Base-by-base conservation (phyloP, 2,797 vertebrate species). In the Buphagus erythrorhynchus region DNA sequence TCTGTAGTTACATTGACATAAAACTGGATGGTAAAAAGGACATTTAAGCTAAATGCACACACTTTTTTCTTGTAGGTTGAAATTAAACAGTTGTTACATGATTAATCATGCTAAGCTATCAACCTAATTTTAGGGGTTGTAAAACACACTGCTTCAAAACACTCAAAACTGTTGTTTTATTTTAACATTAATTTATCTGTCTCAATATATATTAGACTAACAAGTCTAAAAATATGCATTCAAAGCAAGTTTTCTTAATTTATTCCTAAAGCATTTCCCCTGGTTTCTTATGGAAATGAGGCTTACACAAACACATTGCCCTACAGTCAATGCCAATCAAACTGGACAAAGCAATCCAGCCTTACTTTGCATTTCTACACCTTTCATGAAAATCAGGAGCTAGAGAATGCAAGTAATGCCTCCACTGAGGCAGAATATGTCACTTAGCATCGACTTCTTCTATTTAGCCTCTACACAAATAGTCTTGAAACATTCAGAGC, bases 221-320 rank as follows among this genome's bases (percentile, higher is more conserved):
- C 35, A 58, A 80, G 48, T 59, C 52, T 63, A 80, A 88, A 93
- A 92, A 80, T 65, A 88, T 17, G 17, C 73, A 86, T 68, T 69
- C 65, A 86, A 88, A 61, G 6, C 21, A 86, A 88, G 73, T 65
- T 65, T 65, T 54, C 86, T 33, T 93, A 71, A 88, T 90, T 77
- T 78, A 93, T 88, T 94, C 90, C 80, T 54, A 46, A 54, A 57
- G 80, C 51, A 75, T 75, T 95, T 22, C 63, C 29, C 58, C 61
- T 14, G 38, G 61, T 84, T 95, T 94, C 90, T 94, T 72, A 96
- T 61, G 92, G 79, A 94, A 93, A 93, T 81, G 58, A 95, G 76
- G 69, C 83, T 63, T 51, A 88, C 20, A 74, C 79, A 94, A 88
- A 85, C 33, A 87, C 63, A 55, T 1, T 83, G 90, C 72, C 87